Percentiles rank a stretch among this genome's conserved stretches.
Evolutionary conservation across 2,888 invertebrate species (phyloP).

Genomic region (Drosophila anceps): DNA sequence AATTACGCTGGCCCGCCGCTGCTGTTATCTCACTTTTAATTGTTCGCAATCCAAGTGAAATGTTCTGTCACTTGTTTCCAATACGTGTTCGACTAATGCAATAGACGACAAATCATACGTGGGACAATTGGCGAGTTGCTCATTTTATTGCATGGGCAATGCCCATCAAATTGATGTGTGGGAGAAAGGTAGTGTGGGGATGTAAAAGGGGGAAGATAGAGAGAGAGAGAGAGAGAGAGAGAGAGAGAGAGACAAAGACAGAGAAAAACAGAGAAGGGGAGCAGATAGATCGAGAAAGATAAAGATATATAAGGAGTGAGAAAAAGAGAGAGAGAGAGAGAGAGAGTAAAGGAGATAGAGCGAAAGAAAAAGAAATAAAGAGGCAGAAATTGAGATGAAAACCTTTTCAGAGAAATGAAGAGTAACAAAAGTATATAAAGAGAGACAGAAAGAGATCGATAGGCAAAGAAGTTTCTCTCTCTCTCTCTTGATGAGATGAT

Average conservation of each 20-base stretch:
- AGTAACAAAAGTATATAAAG: too few relatives aligned
- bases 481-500: too few relatives aligned
- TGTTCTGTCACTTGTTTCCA: not conserved
- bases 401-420: too few relatives aligned
- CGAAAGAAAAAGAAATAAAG: too few relatives aligned
- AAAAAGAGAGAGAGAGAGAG: not conserved
- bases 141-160: not conserved
- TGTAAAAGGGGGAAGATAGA: not conserved
- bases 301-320: not conserved
- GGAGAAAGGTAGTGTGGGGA: not conserved
- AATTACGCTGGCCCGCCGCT: constrained; percentile 43
- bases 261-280: too few relatives aligned
- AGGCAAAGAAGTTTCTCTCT: too few relatives aligned
- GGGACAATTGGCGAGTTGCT: not conserved
- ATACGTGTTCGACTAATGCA: not conserved
- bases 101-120: not conserved
- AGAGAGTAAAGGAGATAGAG: too few relatives aligned
- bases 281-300: too few relatives aligned
- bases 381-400: too few relatives aligned
- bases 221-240: not conserved
- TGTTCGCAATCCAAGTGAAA: not conserved
- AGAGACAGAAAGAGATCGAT: too few relatives aligned
- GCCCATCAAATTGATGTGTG: not conserved
- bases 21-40: constrained; percentile 23
- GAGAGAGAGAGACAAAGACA: too few relatives aligned